Evolutionary conservation across 2,797 vertebrate genomes (phyloP).

Genomic region (Acropternis orthonyx): DNA sequence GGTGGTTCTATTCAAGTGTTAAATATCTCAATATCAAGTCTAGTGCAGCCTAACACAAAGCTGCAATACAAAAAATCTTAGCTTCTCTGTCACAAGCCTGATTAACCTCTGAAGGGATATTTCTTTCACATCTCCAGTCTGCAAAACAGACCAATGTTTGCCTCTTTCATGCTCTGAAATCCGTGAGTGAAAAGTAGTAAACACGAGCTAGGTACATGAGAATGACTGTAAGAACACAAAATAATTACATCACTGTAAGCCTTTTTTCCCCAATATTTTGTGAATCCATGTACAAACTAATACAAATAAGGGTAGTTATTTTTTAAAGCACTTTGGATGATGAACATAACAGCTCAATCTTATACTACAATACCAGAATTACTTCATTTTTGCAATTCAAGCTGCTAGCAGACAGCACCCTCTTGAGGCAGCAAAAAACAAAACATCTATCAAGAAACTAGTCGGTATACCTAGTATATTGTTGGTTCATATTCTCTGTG

Average conservation of each 20-base stretch:
- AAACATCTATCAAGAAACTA: neutral
- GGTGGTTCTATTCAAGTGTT: neutral
- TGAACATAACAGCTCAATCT: neutral
- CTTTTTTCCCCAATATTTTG: neutral
- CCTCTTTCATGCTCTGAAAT: neutral
- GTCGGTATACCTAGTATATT: neutral
- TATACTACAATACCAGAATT: neutral
- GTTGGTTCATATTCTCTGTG: neutral
- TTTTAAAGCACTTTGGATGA: neutral
- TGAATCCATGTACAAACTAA: neutral
- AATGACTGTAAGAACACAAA: neutral
- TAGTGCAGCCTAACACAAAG: neutral
- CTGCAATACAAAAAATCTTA: neutral
- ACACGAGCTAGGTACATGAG: neutral
- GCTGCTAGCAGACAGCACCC: slow-evolving; percentile 68
- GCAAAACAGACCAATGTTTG: neutral
- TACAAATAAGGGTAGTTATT: neutral
- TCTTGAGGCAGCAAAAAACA: slow-evolving; percentile 53
- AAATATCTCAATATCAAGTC: neutral
- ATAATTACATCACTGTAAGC: neutral
- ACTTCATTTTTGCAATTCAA: neutral
- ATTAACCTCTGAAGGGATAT: neutral
- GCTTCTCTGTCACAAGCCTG: neutral
- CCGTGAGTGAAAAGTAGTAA: neutral
- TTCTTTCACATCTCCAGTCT: neutral